phyloP scores from a whole-genome alignment of 2,888 invertebrate species.

The Nebria salina region DNA sequence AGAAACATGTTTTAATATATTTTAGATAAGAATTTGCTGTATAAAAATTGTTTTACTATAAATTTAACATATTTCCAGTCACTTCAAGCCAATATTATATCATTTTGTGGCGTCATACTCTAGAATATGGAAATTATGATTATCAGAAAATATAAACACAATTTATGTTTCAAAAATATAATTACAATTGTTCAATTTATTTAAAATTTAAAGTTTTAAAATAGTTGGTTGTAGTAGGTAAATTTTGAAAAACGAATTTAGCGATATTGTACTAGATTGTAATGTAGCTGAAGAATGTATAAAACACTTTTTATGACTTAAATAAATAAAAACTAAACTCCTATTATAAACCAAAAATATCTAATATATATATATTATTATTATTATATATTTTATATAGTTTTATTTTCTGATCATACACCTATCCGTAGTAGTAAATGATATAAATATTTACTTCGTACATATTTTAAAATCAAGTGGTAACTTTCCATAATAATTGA shows the following conservation, averaged over 20 bases:
- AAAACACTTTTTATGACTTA: background rate
- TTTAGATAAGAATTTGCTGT: background rate
- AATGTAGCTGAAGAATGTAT: background rate
- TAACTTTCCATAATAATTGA: background rate
- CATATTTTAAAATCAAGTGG: background rate
- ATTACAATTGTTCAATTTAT: too few species aligned
- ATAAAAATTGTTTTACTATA: background rate
- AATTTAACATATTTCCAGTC: background rate
- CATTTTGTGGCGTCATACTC: background rate
- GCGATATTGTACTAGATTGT: background rate
- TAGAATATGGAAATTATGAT: background rate
- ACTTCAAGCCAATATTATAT: background rate
- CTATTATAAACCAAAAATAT: too few species aligned
- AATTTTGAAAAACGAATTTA: background rate
- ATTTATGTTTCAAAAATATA: too few species aligned
- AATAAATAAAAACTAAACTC: too few species aligned
- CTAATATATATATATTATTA: too few species aligned
- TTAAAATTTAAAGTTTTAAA: too few species aligned
- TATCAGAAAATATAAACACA: too few species aligned
- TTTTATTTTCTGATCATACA: too few species aligned
- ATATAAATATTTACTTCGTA: background rate
- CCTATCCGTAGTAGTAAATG: too few species aligned
- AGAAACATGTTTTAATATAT: background rate
- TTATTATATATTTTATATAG: too few species aligned
- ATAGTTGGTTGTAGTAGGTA: too few species aligned